Conservation (phyloP, 2,888 invertebrate species). For the Pinctada fucata region DNA sequence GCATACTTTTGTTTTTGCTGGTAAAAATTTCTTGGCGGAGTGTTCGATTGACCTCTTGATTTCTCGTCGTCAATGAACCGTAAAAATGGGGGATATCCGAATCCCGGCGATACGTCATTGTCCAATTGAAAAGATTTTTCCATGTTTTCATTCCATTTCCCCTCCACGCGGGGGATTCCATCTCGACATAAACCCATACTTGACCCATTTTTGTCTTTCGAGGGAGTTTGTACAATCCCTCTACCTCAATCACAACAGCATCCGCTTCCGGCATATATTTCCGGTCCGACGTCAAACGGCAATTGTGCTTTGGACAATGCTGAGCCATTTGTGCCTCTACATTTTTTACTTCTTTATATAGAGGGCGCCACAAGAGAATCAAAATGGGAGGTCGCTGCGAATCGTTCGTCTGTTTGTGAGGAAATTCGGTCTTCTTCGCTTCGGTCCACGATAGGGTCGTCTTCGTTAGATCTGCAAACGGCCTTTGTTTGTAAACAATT, state of each 20-base stretch:
- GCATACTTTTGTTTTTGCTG: neutral
- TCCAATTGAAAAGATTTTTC: conserved; percentile 94
- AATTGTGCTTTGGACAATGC: too few species aligned
- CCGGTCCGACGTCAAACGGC: neutral
- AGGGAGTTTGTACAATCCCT: neutral
- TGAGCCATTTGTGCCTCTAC: too few species aligned
- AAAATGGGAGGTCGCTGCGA: too few species aligned
- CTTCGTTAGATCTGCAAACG: too few species aligned
- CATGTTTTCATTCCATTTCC: neutral
- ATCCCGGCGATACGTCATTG: conserved; percentile 94
- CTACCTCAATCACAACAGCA: neutral
- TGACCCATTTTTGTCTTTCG: neutral
- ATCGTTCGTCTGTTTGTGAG: too few species aligned
- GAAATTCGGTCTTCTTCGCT: too few species aligned
- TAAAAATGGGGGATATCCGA: conserved; percentile 97
- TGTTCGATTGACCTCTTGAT: conserved; percentile 56
- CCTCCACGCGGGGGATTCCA: neutral
- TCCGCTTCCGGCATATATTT: neutral
- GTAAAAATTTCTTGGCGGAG: neutral
- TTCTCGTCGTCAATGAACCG: conserved; percentile 88
- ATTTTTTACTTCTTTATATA: too few species aligned
- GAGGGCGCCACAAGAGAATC: too few species aligned
- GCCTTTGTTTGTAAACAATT: too few species aligned
- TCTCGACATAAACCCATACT: neutral
- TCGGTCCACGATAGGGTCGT: too few species aligned